Percentiles rank a stretch among this genome's conserved stretches.
phyloP scores from a whole-genome alignment of 2,113 vertebrate species.

The Bambusicola thoracicus region DNA sequence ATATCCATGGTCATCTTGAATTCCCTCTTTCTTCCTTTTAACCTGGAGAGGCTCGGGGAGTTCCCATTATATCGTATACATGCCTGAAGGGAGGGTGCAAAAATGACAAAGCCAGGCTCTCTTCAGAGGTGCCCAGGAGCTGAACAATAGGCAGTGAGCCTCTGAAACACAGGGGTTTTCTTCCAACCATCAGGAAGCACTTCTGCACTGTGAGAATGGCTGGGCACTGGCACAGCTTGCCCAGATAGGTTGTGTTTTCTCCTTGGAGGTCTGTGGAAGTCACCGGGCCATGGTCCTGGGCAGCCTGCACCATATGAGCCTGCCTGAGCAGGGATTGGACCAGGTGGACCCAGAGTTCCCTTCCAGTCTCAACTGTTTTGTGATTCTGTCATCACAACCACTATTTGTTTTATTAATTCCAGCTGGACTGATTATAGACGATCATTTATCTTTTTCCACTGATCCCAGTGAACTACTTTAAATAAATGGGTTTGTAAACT shows the following conservation, averaged over 20 bases:
- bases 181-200: background rate
- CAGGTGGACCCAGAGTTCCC: background rate
- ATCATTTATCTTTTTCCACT: slow-evolving; percentile 18
- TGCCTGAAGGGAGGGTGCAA: background rate
- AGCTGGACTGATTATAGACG: background rate
- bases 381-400: background rate
- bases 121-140: background rate
- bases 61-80: background rate
- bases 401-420: slow-evolving; percentile 1
- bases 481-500: slow-evolving; percentile 18
- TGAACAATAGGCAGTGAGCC: background rate
- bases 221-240: background rate
- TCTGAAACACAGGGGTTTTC: background rate
- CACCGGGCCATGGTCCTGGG: background rate
- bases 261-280: background rate
- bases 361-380: background rate
- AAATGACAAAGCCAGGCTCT: background rate
- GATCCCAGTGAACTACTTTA: slow-evolving; percentile 12
- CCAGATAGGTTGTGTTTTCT: background rate
- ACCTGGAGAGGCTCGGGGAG: background rate
- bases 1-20: background rate
- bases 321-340: background rate
- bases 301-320: background rate
- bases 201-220: background rate
- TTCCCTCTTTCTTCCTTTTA: background rate